phyloP scores from a whole-genome alignment of 2,888 invertebrate genomes.

The Eurytoma adleriae region DNA sequence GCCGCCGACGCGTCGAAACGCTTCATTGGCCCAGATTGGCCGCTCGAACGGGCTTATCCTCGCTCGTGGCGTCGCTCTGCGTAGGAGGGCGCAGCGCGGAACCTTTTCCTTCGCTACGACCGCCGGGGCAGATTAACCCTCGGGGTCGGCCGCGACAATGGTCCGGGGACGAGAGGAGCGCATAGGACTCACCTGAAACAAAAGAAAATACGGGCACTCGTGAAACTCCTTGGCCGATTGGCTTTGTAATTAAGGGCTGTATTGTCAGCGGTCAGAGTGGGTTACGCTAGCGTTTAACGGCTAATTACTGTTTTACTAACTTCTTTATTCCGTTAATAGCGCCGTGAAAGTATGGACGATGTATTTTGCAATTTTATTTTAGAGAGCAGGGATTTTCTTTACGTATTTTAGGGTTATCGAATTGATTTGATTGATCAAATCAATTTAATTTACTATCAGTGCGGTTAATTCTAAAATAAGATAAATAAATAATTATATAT shows the following conservation, averaged over 20 bases:
- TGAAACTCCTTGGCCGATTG: slow-evolving; percentile 18
- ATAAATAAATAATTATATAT: no score
- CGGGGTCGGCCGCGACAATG: slow-evolving; percentile 11
- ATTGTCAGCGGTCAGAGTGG: not conserved
- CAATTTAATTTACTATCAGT: no score
- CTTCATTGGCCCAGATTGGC: slow-evolving; percentile 54
- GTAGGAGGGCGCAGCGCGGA: slow-evolving; percentile 12
- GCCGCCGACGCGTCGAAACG: not conserved
- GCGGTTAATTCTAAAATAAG: no score
- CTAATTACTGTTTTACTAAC: no score
- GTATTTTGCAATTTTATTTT: no score
- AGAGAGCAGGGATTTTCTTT: no score
- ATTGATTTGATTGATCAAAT: no score
- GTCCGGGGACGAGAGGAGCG: not conserved
- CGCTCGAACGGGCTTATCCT: slow-evolving; percentile 35
- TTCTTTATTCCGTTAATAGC: no score
- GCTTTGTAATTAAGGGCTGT: slow-evolving; percentile 1
- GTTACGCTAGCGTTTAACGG: no score
- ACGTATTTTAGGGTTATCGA: no score
- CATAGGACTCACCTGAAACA: slow-evolving; percentile 51
- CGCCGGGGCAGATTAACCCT: not conserved
- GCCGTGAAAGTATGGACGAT: no score
- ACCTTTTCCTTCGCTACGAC: slow-evolving; percentile 21
- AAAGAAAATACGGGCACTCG: slow-evolving; percentile 33
- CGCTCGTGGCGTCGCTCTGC: slow-evolving; percentile 7